Evolutionary conservation across 2,113 vertebrate species (phyloP).

Genomic region (Burhinus oedicnemus): DNA sequence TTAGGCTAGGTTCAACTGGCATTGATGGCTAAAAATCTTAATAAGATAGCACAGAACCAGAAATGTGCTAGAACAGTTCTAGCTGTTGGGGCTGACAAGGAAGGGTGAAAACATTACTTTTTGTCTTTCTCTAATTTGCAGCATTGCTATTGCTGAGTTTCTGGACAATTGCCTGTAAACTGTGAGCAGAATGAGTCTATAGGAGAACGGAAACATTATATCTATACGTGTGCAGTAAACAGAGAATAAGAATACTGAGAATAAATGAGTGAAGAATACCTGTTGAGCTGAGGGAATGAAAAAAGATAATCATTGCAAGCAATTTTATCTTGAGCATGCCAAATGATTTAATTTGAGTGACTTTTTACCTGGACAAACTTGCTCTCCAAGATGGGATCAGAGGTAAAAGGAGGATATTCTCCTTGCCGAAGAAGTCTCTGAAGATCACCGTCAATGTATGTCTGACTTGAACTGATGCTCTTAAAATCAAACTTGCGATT

Average conservation of each 20-base stretch:
- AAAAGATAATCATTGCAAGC: not conserved
- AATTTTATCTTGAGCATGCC: not conserved
- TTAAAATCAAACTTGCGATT: not conserved
- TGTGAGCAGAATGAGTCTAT: not conserved
- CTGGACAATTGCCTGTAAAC: not conserved
- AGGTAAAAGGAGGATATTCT: constrained; percentile 55
- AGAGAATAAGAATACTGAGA: not conserved
- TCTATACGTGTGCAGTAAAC: not conserved
- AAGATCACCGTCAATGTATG: not conserved
- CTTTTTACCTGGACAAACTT: constrained; percentile 73
- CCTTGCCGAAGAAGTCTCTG: constrained; percentile 45
- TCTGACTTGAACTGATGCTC: not conserved
- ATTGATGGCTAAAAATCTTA: not conserved
- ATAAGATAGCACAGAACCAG: not conserved
- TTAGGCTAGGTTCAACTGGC: not conserved
- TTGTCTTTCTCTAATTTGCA: not conserved
- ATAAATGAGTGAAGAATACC: not conserved
- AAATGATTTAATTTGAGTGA: not conserved
- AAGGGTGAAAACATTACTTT: not conserved
- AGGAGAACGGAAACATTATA: not conserved
- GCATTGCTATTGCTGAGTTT: not conserved
- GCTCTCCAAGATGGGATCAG: constrained; percentile 64
- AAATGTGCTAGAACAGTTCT: not conserved
- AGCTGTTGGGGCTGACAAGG: not conserved
- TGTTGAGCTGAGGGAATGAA: not conserved